These are phyloP conservation scores for Spatulosminthurus flaviceps DNA, from an alignment of 2,888 invertebrate genomes.

Conservation along the genomic window DNA sequence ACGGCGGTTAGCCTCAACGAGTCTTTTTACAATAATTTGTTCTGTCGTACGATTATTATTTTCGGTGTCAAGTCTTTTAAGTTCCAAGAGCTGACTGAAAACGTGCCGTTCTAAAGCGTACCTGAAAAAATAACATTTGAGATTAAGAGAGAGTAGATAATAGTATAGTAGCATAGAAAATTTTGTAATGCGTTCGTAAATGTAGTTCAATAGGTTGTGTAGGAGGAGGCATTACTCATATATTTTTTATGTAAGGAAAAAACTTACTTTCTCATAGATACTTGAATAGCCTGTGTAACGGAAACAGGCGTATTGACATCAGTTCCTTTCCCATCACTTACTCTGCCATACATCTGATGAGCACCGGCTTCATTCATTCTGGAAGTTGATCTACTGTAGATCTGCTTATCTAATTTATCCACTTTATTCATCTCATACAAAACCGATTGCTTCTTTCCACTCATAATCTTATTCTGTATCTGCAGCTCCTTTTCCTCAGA, in stretches of 20 bases:
- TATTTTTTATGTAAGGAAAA: no score
- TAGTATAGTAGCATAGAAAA: no score
- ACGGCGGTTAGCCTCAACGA: conserved; percentile 84
- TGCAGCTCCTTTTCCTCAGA: conserved; percentile 58
- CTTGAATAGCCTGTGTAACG: conserved; percentile 86
- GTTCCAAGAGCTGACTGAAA: conserved; percentile 90
- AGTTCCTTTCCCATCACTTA: conserved; percentile 34
- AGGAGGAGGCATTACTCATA: neutral
- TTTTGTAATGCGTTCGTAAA: no score
- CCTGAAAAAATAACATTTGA: conserved; percentile 66
- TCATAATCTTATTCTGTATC: conserved; percentile 53
- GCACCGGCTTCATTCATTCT: conserved; percentile 71
- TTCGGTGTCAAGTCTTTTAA: conserved; percentile 91
- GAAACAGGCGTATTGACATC: conserved; percentile 72
- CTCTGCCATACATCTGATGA: conserved; percentile 71
- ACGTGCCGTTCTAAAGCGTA: conserved; percentile 91
- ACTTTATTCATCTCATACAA: conserved; percentile 46
- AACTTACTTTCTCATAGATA: conserved; percentile 81
- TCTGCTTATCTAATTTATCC: conserved; percentile 46
- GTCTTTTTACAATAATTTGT: conserved; percentile 84
- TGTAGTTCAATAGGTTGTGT: no score
- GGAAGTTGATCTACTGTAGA: conserved; percentile 43
- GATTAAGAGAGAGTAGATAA: no score
- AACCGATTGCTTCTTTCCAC: conserved; percentile 45
- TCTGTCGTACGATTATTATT: conserved; percentile 74